Percentiles rank a stretch among this genome's conserved stretches.
Conservation (phyloP, 2,113 vertebrate species). For the Bubo blakistoni region DNA sequence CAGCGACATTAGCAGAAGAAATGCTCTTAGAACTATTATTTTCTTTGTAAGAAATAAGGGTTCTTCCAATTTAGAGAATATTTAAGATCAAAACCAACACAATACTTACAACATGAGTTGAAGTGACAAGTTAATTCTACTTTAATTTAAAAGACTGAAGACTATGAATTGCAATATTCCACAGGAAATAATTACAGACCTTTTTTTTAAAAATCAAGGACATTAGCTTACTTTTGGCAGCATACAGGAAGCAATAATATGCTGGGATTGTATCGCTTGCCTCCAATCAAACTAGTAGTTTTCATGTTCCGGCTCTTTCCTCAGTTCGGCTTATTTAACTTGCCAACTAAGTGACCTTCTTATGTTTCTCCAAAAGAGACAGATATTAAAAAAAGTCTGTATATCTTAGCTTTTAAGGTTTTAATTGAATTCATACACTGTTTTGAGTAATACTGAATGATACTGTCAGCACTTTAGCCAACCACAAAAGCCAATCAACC, state of each 20-base stretch:
- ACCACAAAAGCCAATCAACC: conserved; percentile 20
- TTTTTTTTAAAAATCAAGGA: neutral
- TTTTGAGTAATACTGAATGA: neutral
- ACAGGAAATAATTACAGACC: conserved; percentile 1
- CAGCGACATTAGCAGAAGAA: neutral
- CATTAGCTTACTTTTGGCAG: conserved; percentile 15
- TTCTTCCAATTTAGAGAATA: neutral
- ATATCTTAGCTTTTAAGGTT: neutral
- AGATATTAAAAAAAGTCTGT: neutral
- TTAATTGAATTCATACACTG: neutral
- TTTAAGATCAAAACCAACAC: neutral
- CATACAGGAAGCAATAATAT: neutral
- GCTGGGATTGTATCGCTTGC: neutral
- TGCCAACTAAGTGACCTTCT: conserved; percentile 27
- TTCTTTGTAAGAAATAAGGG: neutral
- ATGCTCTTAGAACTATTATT: neutral
- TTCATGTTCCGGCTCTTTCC: conserved; percentile 26
- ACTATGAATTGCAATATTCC: neutral
- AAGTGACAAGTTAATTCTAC: neutral
- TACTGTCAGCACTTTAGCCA: conserved; percentile 33
- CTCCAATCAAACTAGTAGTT: neutral
- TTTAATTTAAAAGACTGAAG: neutral
- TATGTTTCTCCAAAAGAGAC: neutral
- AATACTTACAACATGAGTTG: neutral
- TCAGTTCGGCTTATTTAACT: neutral